Evolutionary conservation across 2,888 invertebrate genomes (phyloP), one percentile per base, ranked within the genome.

Genomic region (Pharmacophagus antenor): DNA sequence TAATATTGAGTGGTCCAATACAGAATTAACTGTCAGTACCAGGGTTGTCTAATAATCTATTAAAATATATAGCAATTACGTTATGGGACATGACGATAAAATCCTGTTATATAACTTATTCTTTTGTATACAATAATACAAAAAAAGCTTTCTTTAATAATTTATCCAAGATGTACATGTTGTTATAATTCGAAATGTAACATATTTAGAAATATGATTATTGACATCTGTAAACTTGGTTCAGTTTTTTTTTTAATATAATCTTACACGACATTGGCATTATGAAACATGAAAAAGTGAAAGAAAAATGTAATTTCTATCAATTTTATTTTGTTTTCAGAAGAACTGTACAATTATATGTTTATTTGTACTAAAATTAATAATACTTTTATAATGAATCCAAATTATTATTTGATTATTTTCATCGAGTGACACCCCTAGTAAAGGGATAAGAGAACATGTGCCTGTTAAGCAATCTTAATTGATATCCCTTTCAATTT

Each of bases 401-500:
- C n/a, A n/a, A n/a, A n/a, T n/a, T n/a, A n/a, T 12, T 31, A 3
- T 1, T 31, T 31, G 31, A 31, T 31, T 31, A 31, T 7, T 31
- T 31, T n/a, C 22, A 53, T 21, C 46, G 8, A 18, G n/a, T 44
- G 55, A n/a, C 55, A 47, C 2, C 48, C 56, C 56, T 56, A 48
- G 18, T 48, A 21, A 4, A 48, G 22, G 15, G 37, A 18, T 12
- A 41, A 21, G 18, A 31, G n/a, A 49, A 22, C 56, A 56, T 56
- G 56, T 48, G 56, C 48, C 56, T 17, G 37, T 15, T 41, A 49
- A 49, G 56, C 49, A 41, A 49, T 48, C 17, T 44, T 46, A 42
- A 54, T 55, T 47, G 25, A 49, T 23, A 31, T 56, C 31, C 37
- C 23, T 49, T 41, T 56, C 48, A 49, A 56, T 49, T 49, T 49